Percentiles rank a stretch among this genome's conserved stretches.
phyloP scores from a whole-genome alignment of 2,797 vertebrate genomes.

The Falco novaeseelandiae region DNA sequence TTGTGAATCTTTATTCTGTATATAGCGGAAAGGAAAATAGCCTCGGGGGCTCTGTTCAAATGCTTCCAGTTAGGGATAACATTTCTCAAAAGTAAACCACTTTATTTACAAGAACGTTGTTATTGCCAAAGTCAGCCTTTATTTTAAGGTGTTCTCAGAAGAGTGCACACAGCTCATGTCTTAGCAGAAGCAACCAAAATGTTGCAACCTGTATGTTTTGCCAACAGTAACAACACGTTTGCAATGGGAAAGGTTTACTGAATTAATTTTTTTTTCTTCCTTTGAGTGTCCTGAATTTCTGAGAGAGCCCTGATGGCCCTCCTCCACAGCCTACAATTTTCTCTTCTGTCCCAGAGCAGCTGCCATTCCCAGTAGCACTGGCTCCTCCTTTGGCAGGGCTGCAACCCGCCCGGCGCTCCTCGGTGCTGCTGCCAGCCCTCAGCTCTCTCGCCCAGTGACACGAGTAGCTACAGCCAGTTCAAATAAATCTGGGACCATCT shows the following conservation, averaged over 20 bases:
- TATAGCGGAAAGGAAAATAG: conserved; percentile 43
- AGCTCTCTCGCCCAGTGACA: neutral
- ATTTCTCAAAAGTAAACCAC: conserved; percentile 60
- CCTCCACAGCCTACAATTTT: neutral
- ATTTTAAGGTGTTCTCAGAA: conserved; percentile 72
- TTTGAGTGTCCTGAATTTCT: conserved; percentile 15
- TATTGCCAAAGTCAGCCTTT: conserved; percentile 72
- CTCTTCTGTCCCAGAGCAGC: neutral
- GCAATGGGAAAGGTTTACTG: conserved; percentile 58
- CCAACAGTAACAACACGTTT: conserved; percentile 60
- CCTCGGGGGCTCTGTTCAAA: neutral
- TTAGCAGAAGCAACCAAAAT: conserved; percentile 59
- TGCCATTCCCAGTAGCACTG: neutral
- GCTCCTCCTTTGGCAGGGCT: neutral
- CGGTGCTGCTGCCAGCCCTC: neutral
- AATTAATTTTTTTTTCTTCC: neutral
- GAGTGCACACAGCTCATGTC: conserved; percentile 2
- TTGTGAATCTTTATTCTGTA: conserved; percentile 12
- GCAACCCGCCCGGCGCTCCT: accelerated
- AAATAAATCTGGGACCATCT: conserved; percentile 1
- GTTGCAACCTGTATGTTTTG: conserved; percentile 62
- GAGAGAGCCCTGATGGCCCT: neutral
- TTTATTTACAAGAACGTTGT: conserved; percentile 70
- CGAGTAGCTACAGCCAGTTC: neutral
- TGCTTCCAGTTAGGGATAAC: conserved; percentile 40